Conservation (phyloP, 37 sponge, comb jelly and placozoan genomes). For the Crambe crambe region DNA sequence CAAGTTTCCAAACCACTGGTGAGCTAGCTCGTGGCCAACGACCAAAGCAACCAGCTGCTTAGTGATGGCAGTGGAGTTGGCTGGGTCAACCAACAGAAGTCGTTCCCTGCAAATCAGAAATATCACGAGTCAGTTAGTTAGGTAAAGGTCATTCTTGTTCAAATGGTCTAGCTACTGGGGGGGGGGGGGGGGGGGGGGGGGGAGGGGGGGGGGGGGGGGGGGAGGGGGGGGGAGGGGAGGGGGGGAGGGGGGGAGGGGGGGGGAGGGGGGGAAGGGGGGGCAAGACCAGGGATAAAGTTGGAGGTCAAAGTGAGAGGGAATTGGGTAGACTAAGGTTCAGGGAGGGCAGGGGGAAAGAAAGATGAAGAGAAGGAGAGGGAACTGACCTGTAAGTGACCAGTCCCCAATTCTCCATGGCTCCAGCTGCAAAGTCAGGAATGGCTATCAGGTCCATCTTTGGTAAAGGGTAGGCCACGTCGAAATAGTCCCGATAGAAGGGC, state of each 20-base stretch:
- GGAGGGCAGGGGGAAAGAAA: background rate
- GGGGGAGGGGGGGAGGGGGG: slow-evolving; percentile 1
- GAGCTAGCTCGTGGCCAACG: slow-evolving; percentile 96
- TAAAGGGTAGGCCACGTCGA: slow-evolving; percentile 81
- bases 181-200: background rate
- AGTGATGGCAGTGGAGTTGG: slow-evolving; percentile 59
- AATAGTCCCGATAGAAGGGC: slow-evolving; percentile 94
- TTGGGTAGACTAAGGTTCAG: no score
- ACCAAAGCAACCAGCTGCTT: slow-evolving; percentile 93
- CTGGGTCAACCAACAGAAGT: slow-evolving; percentile 83
- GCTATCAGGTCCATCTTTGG: slow-evolving; percentile 94
- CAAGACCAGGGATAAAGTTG: background rate
- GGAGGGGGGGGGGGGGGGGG: background rate
- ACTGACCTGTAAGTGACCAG: slow-evolving; percentile 72
- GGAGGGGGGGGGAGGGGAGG: background rate
- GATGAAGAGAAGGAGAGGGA: background rate
- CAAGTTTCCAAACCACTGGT: slow-evolving; percentile 98
- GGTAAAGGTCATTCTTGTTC: no score
- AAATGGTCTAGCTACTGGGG: no score
- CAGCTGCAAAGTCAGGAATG: slow-evolving; percentile 94
- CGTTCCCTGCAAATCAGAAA: slow-evolving; percentile 66
- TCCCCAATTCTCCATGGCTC: no score
- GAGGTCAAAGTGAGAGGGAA: background rate
- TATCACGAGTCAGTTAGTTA: no score
- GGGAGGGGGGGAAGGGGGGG: background rate